Evolutionary conservation across 2,888 invertebrate species (phyloP).

Genomic region (Pandemis corylana): DNA sequence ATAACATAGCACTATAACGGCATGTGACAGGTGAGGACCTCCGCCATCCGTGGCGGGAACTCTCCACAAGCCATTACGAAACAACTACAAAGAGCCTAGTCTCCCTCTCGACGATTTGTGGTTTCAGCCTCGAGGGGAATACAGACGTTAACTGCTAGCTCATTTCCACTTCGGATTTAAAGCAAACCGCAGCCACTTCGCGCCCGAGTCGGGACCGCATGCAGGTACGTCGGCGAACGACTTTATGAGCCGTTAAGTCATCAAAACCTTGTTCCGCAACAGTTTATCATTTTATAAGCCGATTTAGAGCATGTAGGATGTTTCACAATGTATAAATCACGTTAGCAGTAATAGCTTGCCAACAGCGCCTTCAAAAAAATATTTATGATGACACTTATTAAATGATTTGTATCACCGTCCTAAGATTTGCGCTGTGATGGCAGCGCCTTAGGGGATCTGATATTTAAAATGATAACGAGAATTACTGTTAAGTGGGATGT

Average conservation of each 20-base stretch:
- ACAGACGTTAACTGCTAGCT: conserved; percentile 67
- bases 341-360: not conserved
- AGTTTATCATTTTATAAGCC: conserved; percentile 43
- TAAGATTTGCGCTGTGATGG: conserved; percentile 13
- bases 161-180: conserved; percentile 76
- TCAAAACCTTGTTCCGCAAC: conserved; percentile 46
- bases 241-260: conserved; percentile 53
- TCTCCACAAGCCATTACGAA: conserved; percentile 61
- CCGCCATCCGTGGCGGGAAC: conserved; percentile 62
- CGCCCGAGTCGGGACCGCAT: conserved; percentile 53
- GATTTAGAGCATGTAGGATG: conserved; percentile 10
- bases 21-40: conserved; percentile 69
- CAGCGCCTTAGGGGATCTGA: conserved; percentile 10
- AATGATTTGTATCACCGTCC: conserved; percentile 7
- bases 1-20: conserved; percentile 53
- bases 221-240: conserved; percentile 44
- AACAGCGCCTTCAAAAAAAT: conserved; percentile 1
- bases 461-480: conserved; percentile 11
- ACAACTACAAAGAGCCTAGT: conserved; percentile 60
- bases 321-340: conserved; percentile 8
- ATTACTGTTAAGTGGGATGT: conserved; percentile 17
- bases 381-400: conserved; percentile 1
- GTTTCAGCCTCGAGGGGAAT: conserved; percentile 64
- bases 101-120: conserved; percentile 70
- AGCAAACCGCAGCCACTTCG: conserved; percentile 70